Evolutionary conservation across 2,797 vertebrate genomes (phyloP).

Genomic region (Ctenochaetus hawaiiensis): DNA sequence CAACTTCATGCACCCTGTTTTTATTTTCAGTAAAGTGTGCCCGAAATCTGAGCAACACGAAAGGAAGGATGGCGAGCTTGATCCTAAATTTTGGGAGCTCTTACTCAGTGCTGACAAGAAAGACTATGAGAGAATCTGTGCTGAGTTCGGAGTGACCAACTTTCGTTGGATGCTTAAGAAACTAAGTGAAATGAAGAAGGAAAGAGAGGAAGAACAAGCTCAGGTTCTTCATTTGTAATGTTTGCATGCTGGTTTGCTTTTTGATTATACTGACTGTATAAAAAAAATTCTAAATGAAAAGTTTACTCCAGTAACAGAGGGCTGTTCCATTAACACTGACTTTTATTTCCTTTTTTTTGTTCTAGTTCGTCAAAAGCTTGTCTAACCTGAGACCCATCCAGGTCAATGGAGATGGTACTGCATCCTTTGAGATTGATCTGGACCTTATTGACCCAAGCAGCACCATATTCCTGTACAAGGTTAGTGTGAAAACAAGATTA

Average conservation of each 20-base stretch:
- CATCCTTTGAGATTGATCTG: slow-evolving; percentile 89
- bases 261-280: not conserved
- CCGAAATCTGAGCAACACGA: slow-evolving; percentile 67
- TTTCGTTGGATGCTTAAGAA: slow-evolving; percentile 92
- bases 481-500: slow-evolving; percentile 59
- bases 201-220: slow-evolving; percentile 84
- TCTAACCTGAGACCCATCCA: slow-evolving; percentile 83
- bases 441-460: slow-evolving; percentile 86
- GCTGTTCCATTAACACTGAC: not conserved
- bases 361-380: slow-evolving; percentile 84
- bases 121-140: slow-evolving; percentile 91
- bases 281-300: no score
- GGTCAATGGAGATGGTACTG: slow-evolving; percentile 83
- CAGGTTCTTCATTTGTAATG: slow-evolving; percentile 74
- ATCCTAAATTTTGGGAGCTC: slow-evolving; percentile 89
- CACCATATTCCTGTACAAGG: slow-evolving; percentile 90
- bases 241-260: not conserved
- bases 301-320: not conserved
- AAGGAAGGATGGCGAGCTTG: slow-evolving; percentile 81
- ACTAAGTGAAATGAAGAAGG: slow-evolving; percentile 87
- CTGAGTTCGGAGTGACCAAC: slow-evolving; percentile 88
- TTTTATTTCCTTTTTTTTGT: not conserved
- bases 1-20: not conserved
- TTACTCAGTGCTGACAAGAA: slow-evolving; percentile 88
- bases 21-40: slow-evolving; percentile 70